Evolutionary conservation across 2,113 vertebrate species (phyloP).

Genomic region (Calyptomena viridis): DNA sequence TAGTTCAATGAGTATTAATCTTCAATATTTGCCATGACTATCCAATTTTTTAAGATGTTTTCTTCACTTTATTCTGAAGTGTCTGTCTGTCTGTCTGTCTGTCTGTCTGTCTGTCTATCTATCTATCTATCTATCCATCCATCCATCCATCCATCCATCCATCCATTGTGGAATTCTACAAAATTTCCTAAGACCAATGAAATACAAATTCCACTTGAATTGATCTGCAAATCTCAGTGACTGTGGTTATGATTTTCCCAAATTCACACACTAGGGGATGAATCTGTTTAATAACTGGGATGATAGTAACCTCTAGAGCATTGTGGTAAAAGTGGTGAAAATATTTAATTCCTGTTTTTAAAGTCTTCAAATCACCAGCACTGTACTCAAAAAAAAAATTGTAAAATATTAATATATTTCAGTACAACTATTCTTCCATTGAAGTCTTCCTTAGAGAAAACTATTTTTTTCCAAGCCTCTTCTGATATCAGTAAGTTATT

Average conservation of each 20-base stretch:
- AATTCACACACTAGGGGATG: background rate
- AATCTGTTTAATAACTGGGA: background rate
- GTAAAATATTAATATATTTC: background rate
- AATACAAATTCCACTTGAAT: background rate
- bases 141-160: background rate
- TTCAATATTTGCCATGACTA: background rate
- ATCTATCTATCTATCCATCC: background rate
- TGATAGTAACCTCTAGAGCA: background rate
- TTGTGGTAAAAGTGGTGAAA: background rate
- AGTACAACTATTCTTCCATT: background rate
- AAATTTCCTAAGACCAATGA: background rate
- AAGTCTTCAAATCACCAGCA: background rate
- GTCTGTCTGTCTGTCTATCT: too few species aligned
- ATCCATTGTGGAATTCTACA: background rate
- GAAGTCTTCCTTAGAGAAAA: background rate
- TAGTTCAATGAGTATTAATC: background rate
- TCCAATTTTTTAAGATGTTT: background rate
- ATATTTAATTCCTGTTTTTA: background rate
- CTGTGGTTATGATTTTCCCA: background rate
- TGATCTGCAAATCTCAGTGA: background rate
- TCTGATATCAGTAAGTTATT: background rate
- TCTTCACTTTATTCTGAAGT: background rate
- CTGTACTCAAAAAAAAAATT: background rate
- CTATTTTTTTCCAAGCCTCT: background rate
- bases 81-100: too few species aligned